Conservation (phyloP, 2,797 vertebrate species). For the Tapirus indicus region DNA sequence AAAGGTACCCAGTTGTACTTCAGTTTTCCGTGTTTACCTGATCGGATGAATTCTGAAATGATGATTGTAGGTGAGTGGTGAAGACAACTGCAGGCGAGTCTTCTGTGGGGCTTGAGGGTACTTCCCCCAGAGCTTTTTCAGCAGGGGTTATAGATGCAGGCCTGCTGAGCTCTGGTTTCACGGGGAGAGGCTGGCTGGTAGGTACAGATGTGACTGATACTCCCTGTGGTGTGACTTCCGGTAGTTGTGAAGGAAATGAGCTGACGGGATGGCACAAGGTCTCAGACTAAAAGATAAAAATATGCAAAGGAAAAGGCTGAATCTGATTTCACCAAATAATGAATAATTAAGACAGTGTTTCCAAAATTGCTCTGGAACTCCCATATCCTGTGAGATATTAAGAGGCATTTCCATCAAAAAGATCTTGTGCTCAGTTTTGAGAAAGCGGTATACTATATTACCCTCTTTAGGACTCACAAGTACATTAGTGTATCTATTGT, state of each 20-base stretch:
- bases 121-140: not conserved
- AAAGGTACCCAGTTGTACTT: not conserved
- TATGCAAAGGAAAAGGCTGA: not conserved
- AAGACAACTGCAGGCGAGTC: not conserved
- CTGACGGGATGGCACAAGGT: not conserved
- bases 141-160: not conserved
- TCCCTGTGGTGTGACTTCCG: not conserved
- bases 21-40: not conserved
- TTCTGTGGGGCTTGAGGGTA: not conserved
- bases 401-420: not conserved
- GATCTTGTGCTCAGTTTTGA: not conserved
- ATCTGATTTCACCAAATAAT: not conserved
- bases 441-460: not conserved
- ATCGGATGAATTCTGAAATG: not conserved
- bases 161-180: fast-evolving
- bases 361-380: not conserved
- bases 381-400: not conserved
- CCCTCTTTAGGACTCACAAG: not conserved
- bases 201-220: fast-evolving
- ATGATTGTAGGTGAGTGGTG: not conserved
- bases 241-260: not conserved
- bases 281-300: constrained; percentile 55
- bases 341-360: not conserved
- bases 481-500: not conserved
- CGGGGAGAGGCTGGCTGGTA: not conserved